These are phyloP conservation scores for Condylostylus longicornis DNA, from an alignment of 1,140 invertebrate species.

Conservation along the genomic window DNA sequence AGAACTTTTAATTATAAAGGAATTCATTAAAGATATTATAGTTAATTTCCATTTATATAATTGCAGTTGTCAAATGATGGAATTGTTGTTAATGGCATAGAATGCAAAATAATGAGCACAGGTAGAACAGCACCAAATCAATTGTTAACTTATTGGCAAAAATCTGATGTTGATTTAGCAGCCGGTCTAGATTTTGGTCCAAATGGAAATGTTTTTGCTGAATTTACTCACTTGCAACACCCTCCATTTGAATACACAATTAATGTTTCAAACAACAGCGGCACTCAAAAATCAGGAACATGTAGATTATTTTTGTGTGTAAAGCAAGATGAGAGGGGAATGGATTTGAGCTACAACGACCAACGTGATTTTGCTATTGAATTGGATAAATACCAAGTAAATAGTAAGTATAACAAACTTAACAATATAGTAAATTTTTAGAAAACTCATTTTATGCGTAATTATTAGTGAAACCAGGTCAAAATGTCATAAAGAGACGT, in stretches of 20 bases:
- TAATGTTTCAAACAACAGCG: slow-evolving; percentile 30
- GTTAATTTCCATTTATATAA: too few relatives aligned
- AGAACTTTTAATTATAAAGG: slow-evolving; percentile 35
- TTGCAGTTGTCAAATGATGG: slow-evolving; percentile 28
- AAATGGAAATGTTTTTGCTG: slow-evolving; percentile 37
- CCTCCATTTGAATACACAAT: slow-evolving; percentile 42
- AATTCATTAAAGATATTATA: too few relatives aligned
- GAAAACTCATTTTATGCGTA: not conserved
- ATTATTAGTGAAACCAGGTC: slow-evolving; percentile 37
- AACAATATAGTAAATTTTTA: slow-evolving; percentile 1
- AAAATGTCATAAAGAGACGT: slow-evolving; percentile 38
- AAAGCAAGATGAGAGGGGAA: slow-evolving; percentile 38
- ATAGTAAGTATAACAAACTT: slow-evolving; percentile 36
- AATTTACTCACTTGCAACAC: slow-evolving; percentile 50
- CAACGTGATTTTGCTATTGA: slow-evolving; percentile 40
- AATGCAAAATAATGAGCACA: slow-evolving; percentile 27
- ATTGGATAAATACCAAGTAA: slow-evolving; percentile 40
- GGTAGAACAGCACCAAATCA: slow-evolving; percentile 26
- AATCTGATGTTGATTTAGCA: slow-evolving; percentile 42
- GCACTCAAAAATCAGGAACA: slow-evolving; percentile 30
- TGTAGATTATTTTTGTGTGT: slow-evolving; percentile 45
- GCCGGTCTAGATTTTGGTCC: slow-evolving; percentile 42
- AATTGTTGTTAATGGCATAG: slow-evolving; percentile 28
- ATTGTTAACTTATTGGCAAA: slow-evolving; percentile 43
- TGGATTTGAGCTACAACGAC: slow-evolving; percentile 34